Evolutionary conservation across 2,797 vertebrate species (phyloP), one percentile per base, ranked within the genome.

Genomic region (Diplodus puntazzo): DNA sequence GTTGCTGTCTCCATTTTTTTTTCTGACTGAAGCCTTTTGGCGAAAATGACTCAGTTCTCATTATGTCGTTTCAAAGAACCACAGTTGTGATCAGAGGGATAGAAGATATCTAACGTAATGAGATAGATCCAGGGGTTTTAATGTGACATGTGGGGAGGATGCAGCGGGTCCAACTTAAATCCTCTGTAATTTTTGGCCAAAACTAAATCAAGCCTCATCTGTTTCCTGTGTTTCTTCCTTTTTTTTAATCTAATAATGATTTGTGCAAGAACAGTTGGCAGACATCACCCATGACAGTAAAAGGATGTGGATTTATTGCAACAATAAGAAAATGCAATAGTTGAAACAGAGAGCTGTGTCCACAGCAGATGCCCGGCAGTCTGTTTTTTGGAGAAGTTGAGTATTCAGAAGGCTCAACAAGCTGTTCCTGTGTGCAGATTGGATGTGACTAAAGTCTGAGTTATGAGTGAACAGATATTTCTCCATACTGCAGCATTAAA

Each of bases 291-390:
- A 55, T 58, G 30, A 54, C 18, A 14, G 46, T 60, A 81, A 79
- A 60, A 13, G 43, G 73, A 69, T 76, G 49, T 68, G 13, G 73
- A 83, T 90, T 85, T 79, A 83, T 69, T 72, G 55, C 42, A 80
- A 80, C 80, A 85, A 30, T 84, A 76, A 69, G 49, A 78, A 80
- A 88, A 79, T 69, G 64, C 69, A 69, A 79, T 69, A 77, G 76
- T 75, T 74, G 73, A 77, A 89, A 85, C 21, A 2, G 49, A 83
- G 55, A 74, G 68, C 73, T 87, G 60, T 84, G 87, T 85, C 75
- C 73, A 46, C 64, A 90, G 75, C 88, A 93, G 85, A 90, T 89
- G 84, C 80, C 84, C n/a, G 11, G 55, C 89, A 88, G 89, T 87
- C 86, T 92, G 87, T 81, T 89, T 86, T 73, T 72, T 45, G 17